Evolutionary conservation across 2,113 vertebrate species (phyloP).

Genomic region (Psophia crepitans): DNA sequence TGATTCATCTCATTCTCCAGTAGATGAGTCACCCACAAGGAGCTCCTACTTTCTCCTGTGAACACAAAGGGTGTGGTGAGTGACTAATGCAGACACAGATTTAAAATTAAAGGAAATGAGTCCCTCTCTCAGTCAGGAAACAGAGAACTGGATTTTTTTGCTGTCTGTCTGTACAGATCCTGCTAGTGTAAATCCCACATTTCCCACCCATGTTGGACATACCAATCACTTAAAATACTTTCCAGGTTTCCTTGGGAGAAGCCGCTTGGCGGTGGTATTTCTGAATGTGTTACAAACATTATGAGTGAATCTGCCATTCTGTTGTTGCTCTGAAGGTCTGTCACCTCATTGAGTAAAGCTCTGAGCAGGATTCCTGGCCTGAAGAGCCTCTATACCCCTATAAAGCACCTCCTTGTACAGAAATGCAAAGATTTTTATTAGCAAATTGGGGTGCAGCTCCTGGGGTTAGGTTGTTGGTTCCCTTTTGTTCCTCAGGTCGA

Average conservation of each 20-base stretch:
- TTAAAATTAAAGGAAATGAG: not conserved
- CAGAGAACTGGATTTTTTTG: not conserved
- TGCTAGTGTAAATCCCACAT: not conserved
- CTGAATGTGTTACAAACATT: not conserved
- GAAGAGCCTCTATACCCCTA: not conserved
- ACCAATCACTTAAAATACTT: not conserved
- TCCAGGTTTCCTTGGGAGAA: not conserved
- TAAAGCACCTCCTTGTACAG: not conserved
- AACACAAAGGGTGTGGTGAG: not conserved
- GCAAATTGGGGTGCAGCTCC: not conserved
- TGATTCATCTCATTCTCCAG: not conserved
- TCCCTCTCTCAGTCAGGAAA: not conserved
- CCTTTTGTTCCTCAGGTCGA: not conserved
- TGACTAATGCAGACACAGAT: not conserved
- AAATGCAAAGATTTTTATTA: not conserved
- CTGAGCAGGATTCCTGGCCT: not conserved
- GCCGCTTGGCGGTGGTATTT: not conserved
- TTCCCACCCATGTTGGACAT: not conserved
- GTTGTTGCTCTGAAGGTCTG: not conserved
- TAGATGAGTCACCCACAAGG: not conserved
- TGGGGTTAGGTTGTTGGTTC: not conserved
- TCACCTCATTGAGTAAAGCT: not conserved
- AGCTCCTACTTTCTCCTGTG: slow-evolving; percentile 3
- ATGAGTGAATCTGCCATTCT: not conserved
- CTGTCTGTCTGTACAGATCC: not conserved